These are phyloP conservation scores for Drosophila biarmipes DNA, from an alignment of 1,140 invertebrate species.

Conservation along the genomic window DNA sequence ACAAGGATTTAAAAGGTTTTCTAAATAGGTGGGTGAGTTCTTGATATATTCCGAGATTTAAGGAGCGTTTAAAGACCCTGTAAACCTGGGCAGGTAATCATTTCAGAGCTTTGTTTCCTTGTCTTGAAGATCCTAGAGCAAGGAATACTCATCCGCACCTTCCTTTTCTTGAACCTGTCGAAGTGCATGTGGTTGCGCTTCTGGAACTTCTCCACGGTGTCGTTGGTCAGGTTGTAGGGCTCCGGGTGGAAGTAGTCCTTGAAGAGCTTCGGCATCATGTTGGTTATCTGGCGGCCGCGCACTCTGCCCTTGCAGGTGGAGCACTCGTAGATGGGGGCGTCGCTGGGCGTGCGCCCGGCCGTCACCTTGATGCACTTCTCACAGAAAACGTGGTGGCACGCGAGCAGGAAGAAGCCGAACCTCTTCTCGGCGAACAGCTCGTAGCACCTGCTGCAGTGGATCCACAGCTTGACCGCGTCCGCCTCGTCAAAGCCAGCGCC, in stretches of 20 bases:
- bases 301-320: constrained; percentile 45
- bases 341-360: constrained; percentile 39
- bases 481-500: not conserved
- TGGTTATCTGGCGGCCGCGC: constrained; percentile 57
- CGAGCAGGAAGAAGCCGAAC: constrained; percentile 47
- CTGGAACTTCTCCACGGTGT: constrained; percentile 46
- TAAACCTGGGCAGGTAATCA: no score
- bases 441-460: constrained; percentile 71
- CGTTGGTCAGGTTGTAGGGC: constrained; percentile 39
- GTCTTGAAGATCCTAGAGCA: no score
- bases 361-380: constrained; percentile 46
- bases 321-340: constrained; percentile 51
- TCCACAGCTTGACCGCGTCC: constrained; percentile 52
- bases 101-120: no score
- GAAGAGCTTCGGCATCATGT: constrained; percentile 47
- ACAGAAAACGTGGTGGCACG: constrained; percentile 67
- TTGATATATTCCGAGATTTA: no score
- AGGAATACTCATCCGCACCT: constrained; percentile 19
- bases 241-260: constrained; percentile 69
- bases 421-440: constrained; percentile 25
- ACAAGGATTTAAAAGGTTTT: no score
- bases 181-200: constrained; percentile 36
- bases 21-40: no score
- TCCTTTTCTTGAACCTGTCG: constrained; percentile 23
- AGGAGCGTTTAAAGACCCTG: no score